Conservation (phyloP, 2,113 vertebrate genomes). For the Progne subis region DNA sequence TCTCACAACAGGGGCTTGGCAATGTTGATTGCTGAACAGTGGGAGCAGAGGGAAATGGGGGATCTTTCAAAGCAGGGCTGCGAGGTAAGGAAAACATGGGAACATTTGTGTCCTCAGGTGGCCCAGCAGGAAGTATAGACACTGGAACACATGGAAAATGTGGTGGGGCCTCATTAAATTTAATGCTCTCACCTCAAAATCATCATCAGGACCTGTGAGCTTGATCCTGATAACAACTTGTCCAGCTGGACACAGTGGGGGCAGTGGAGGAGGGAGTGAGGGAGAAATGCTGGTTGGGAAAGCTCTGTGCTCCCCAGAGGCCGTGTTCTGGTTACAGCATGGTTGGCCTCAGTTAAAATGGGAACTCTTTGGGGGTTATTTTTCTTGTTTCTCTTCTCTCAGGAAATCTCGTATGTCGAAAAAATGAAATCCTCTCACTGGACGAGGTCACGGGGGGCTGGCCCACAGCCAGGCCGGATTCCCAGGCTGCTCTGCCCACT, state of each 20-base stretch:
- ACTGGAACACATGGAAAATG: neutral
- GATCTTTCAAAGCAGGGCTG: neutral
- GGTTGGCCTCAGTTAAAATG: neutral
- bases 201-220: fast-evolving
- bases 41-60: neutral
- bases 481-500: neutral
- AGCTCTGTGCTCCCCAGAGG: fast-evolving
- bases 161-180: fast-evolving
- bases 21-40: neutral
- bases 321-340: fast-evolving
- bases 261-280: fast-evolving
- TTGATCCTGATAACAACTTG: neutral
- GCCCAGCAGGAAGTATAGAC: neutral
- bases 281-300: neutral
- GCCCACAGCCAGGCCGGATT: neutral
- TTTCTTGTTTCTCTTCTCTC: neutral
- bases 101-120: neutral
- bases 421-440: neutral
- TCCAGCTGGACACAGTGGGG: neutral
- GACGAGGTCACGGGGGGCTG: neutral
- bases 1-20: fast-evolving
- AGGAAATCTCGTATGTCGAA: neutral
- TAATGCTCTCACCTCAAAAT: neutral
- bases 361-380: neutral
- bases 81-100: neutral